These are phyloP conservation scores for Scrobipalpa costella DNA, from an alignment of 2,888 invertebrate genomes.

Conservation along the genomic window DNA sequence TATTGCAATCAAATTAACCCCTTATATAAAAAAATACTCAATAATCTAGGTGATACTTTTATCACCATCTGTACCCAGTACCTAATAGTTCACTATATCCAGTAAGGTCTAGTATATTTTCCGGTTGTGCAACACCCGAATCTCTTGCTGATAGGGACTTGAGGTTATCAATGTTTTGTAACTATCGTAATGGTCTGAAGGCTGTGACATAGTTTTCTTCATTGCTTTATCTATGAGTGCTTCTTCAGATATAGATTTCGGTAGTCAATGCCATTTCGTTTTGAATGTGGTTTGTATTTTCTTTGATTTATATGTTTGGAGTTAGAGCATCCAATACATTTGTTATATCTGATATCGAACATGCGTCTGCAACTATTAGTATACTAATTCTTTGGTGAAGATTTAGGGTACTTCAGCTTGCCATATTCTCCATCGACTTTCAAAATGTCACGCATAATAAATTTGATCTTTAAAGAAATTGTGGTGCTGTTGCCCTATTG, in stretches of 20 bases:
- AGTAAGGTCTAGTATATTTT: conserved; percentile 39
- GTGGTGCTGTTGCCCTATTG: background rate
- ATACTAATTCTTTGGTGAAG: no score
- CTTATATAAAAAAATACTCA: no score
- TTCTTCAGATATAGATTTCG: conserved; percentile 38
- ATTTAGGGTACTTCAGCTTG: no score
- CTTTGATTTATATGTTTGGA: background rate
- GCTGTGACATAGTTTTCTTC: conserved; percentile 76
- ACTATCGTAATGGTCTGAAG: conserved; percentile 59
- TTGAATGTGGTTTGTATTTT: background rate
- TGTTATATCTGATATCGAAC: no score
- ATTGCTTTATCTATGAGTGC: conserved; percentile 58
- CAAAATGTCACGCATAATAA: background rate
- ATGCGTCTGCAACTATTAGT: no score
- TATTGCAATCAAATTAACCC: background rate
- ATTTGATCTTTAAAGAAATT: background rate
- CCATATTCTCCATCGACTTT: background rate
- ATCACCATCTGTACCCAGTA: background rate
- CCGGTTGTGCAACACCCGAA: conserved; percentile 67
- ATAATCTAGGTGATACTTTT: background rate
- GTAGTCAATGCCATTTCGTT: conserved; percentile 23
- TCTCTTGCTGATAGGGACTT: conserved; percentile 60
- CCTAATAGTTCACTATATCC: conserved; percentile 2
- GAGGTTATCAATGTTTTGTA: conserved; percentile 70
- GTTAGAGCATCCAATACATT: no score